phyloP scores from a whole-genome alignment of 2,797 vertebrate genomes.

The Peromyscus nudipes region DNA sequence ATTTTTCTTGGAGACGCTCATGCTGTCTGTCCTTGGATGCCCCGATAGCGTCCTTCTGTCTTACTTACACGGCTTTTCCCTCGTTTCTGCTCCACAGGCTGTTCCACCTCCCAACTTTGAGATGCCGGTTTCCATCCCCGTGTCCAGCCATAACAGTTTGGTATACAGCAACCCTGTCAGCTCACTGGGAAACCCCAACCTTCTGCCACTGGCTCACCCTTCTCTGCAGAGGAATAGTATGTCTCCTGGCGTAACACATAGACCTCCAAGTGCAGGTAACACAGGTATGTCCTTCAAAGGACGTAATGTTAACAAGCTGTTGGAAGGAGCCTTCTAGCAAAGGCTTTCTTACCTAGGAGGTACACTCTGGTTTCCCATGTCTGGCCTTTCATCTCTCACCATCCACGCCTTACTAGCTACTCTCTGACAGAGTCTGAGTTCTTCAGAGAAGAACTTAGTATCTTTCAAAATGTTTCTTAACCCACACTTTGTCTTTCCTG shows the following conservation, averaged over 20 bases:
- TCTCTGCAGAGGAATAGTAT: conserved; percentile 99
- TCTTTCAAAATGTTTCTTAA: conserved; percentile 23
- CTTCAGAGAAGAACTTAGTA: background rate
- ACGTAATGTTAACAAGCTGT: background rate
- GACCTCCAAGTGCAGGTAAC: conserved; percentile 99
- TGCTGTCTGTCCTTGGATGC: background rate
- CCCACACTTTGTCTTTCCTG: background rate
- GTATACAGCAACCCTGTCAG: conserved; percentile 97
- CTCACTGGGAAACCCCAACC: conserved; percentile 98
- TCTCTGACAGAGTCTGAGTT: background rate
- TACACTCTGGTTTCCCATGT: background rate
- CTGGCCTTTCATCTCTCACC: background rate
- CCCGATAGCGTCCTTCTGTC: conserved; percentile 74
- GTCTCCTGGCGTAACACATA: conserved; percentile 99
- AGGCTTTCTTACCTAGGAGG: background rate
- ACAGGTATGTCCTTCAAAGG: conserved; percentile 86
- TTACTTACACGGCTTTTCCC: conserved; percentile 62
- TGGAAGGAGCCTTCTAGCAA: background rate
- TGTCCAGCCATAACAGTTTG: conserved; percentile 98
- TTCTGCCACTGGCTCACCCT: conserved; percentile 97
- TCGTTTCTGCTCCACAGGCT: conserved; percentile 89
- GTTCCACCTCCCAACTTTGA: conserved; percentile 98
- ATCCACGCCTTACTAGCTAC: background rate
- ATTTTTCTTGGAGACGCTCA: conserved; percentile 30
- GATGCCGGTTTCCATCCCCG: conserved; percentile 99